Conservation (phyloP, 2,797 vertebrate genomes). For the Gymnocypris eckloni region DNA sequence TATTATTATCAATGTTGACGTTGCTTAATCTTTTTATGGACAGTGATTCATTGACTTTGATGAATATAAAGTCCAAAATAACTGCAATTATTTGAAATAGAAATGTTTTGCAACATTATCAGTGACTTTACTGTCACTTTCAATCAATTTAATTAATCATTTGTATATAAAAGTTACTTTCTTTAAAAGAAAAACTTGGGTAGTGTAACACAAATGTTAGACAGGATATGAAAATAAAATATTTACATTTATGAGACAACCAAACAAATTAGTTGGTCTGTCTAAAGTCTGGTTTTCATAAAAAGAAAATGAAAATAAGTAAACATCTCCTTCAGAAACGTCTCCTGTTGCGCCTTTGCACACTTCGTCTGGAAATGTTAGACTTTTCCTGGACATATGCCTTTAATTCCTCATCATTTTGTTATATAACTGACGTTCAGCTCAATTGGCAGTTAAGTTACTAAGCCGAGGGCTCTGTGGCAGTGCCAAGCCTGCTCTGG, state of each 20-base stretch:
- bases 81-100: too few relatives aligned
- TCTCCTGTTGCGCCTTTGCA: not conserved
- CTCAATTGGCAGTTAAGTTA: conserved; percentile 48
- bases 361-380: conserved; percentile 22
- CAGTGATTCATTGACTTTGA: not conserved
- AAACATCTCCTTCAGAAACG: not conserved
- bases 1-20: not conserved
- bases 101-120: too few relatives aligned
- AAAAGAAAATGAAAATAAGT: not conserved
- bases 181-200: not conserved
- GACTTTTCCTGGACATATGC: conserved; percentile 46
- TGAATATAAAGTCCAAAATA: too few relatives aligned
- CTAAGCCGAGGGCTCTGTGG: conserved; percentile 29
- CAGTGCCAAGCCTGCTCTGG: conserved; percentile 38
- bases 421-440: conserved; percentile 50
- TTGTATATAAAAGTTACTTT: not conserved
- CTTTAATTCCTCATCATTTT: conserved; percentile 35
- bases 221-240: not conserved
- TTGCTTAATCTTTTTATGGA: not conserved
- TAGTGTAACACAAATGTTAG: too few relatives aligned
- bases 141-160: too few relatives aligned
- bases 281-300: not conserved
- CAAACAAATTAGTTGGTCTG: not conserved
- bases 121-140: too few relatives aligned
- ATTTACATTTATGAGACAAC: not conserved